Base-by-base conservation (phyloP, 2,113 vertebrate species). In the Dinomys branickii region DNA sequence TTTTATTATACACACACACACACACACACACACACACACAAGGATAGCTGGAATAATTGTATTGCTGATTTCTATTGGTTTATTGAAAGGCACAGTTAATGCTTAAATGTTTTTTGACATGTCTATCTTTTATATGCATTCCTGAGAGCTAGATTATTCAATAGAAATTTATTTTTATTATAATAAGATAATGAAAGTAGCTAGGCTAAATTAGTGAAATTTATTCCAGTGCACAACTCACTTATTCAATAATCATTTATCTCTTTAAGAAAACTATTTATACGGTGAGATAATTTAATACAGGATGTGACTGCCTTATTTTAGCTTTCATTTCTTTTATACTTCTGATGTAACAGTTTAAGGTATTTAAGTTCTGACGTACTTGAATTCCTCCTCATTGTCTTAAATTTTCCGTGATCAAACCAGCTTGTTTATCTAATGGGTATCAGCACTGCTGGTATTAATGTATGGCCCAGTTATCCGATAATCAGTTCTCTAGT, bases 171-270 rank as follows among this genome's bases (percentile, higher is more conserved):
- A 88, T 92, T 92, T 92, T 78, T 95, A 38, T 9, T 83, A 69
- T 35, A 88, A 80, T 94, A 90, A 80, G 3, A 75, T 80, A 95
- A 95, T 82, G 24, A 83, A 93, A 82, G 88, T 78, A 81, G 52
- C 24, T 33, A 92, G 54, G 35, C 26, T 90, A 92, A 95, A 88
- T 97, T 84, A 90, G 54, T 56, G 30, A 92, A 93, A 91, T 85
- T 77, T 44, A 87, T 94, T 84, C 80, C 86, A 4, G 1, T 24
- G 30, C 30, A 93, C 50, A 80, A 77, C 24, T 95, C 69, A 77
- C 71, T 91, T 94, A 91, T 90, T 96, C 75, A 89, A 81, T 87
- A 75, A 87, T 86, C 59, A 94, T 91, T 82, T 87, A 73, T 77
- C 12, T 84, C 28, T 95, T 93, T 86, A 69, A 38, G 91, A 90